Evolutionary conservation across 2,113 vertebrate species (phyloP).

Genomic region (Seriola rivoliana): DNA sequence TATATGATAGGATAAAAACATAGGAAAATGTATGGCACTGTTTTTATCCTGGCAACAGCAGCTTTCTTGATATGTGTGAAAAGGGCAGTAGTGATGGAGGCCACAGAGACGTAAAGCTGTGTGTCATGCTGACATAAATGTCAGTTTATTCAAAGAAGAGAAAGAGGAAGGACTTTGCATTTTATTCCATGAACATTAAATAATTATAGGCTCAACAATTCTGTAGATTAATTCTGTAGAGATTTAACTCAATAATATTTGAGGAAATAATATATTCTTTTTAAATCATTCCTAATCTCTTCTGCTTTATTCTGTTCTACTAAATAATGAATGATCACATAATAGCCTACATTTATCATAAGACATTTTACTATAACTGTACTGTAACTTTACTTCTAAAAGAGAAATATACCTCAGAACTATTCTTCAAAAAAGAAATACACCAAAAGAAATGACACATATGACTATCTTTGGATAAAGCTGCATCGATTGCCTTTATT

Average conservation of each 20-base stretch:
- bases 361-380: background rate
- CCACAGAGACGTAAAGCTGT: too few relatives aligned
- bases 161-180: background rate
- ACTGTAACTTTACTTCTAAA: too few relatives aligned
- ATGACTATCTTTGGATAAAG: background rate
- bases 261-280: too few relatives aligned
- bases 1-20: background rate
- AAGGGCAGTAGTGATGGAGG: too few relatives aligned
- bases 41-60: too few relatives aligned
- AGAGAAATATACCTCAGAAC: background rate
- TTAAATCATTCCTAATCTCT: too few relatives aligned
- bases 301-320: background rate
- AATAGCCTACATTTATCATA: background rate
- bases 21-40: too few relatives aligned
- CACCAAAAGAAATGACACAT: background rate
- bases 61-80: too few relatives aligned
- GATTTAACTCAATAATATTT: too few relatives aligned
- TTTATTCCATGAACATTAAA: background rate
- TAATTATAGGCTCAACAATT: background rate
- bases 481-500: conserved; percentile 68
- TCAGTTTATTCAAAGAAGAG: background rate
- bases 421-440: background rate
- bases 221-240: too few relatives aligned
- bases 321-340: background rate
- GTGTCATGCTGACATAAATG: background rate